These are phyloP conservation scores for Rhabdornis inornatus DNA, from an alignment of 2,113 vertebrate genomes.

Conservation along the genomic window DNA sequence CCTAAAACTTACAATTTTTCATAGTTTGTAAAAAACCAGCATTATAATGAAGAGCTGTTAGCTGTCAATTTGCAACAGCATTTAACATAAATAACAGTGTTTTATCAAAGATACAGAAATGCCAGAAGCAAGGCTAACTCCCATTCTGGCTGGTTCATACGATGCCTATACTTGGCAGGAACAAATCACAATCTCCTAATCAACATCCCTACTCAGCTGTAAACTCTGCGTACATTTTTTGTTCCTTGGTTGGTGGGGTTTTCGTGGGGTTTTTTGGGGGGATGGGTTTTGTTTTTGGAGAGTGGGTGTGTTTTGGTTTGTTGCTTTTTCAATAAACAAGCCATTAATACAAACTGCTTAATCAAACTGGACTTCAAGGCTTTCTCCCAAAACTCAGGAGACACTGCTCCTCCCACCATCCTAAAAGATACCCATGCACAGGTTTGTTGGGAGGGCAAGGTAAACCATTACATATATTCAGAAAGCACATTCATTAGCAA, in stretches of 20 bases:
- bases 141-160: background rate
- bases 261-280: rapidly evolving
- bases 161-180: background rate
- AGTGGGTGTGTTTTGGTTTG: background rate
- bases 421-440: background rate
- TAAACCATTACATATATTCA: background rate
- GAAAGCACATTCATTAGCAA: background rate
- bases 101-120: constrained; percentile 31
- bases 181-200: background rate
- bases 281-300: background rate
- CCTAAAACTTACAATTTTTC: background rate
- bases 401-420: background rate
- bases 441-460: background rate
- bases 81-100: too few relatives aligned
- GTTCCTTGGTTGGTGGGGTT: background rate
- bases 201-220: background rate
- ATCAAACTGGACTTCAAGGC: background rate
- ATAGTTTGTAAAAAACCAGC: too few relatives aligned
- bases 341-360: background rate
- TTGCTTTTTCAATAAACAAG: background rate
- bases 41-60: too few relatives aligned
- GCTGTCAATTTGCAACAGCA: too few relatives aligned
- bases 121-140: background rate
- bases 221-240: background rate
- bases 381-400: background rate